A percentile compares a stretch with the other conserved stretches of the same genome.
Conservation (phyloP, 2,797 vertebrate genomes). For the Pteronotus mesoamericanus region DNA sequence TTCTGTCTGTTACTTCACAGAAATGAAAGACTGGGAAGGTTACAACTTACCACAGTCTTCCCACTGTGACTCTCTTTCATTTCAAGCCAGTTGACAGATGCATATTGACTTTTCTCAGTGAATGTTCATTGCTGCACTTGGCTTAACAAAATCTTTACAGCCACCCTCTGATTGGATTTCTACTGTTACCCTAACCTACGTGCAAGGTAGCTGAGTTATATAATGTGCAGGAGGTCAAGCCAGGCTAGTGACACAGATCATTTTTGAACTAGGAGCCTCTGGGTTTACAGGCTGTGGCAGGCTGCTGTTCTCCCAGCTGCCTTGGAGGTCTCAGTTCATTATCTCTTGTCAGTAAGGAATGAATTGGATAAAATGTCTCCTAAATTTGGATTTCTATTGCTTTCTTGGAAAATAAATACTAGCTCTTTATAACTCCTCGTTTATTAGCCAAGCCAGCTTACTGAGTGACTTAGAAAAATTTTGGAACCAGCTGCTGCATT, state of each 20-base stretch:
- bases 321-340: constrained; percentile 62
- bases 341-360: constrained; percentile 62
- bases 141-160: constrained; percentile 51
- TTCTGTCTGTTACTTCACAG: constrained; percentile 47
- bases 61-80: constrained; percentile 55
- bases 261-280: constrained; percentile 38
- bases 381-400: constrained; percentile 24
- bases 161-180: constrained; percentile 32
- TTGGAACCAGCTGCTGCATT: constrained; percentile 12
- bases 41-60: constrained; percentile 36
- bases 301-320: constrained; percentile 10
- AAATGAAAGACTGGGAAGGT: constrained; percentile 53
- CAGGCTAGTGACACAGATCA: constrained; percentile 49
- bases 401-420: constrained; percentile 53
- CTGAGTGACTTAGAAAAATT: constrained; percentile 41
- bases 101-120: constrained; percentile 53
- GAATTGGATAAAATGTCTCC: constrained; percentile 31
- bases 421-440: constrained; percentile 35
- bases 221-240: constrained; percentile 42
- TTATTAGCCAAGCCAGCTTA: constrained; percentile 41
- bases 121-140: constrained; percentile 2
- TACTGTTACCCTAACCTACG: constrained; percentile 10
- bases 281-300: constrained; percentile 47
- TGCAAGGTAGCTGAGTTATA: constrained; percentile 26
- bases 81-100: constrained; percentile 63